Base-by-base conservation (phyloP, 2,797 vertebrate species). In the Scomberomorus guttatus region DNA sequence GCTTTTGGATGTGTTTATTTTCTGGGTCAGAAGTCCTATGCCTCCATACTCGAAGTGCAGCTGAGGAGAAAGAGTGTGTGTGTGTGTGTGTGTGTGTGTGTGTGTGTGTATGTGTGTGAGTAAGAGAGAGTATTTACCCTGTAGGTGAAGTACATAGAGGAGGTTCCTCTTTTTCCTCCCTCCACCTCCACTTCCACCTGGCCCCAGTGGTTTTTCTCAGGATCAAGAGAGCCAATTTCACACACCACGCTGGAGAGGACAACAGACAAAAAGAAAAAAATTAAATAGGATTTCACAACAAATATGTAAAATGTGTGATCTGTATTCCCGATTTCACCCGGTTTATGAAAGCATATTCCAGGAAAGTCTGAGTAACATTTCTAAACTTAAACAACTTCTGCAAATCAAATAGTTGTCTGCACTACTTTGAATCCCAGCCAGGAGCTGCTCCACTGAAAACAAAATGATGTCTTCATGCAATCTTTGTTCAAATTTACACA, bases 181-280 rank as follows among this genome's bases (percentile, higher is more conserved):
- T 90, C 96, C 88, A 99, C 92, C 55, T 95, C 89, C 84, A 99
- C 97, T 75, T 95, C 88, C 52, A 99, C 94, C 83, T 90, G 0
- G 78, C 88, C 90, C 74, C 74, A 69, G 32, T 24, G 4, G 1
- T 1, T 0, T 1, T 1, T 78, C 8, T 3, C 0, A 0, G 34
- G 71, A n/a, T 34, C 58, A 44, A 94, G 70, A 0, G 82, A 75
- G 67, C 95, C 93, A 1, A 97, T 95, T 77, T 95, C 89, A 86
- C 98, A 99, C 71, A 99, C 97, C 58, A 99, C 97, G 59, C 98
- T 99, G 92, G 18, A 68, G 17, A 82, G 72, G 58, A 62, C 3
- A 68, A 75, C 18, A 14, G 20, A 15, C 11, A 32, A n/a, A 42
- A 72, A 29, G 22, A 18, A 67, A 50, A 39, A 24, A 2, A 7